Evolutionary conservation across 2,113 vertebrate species (phyloP), one percentile per base, ranked within the genome.

Genomic region (Clupea harengus): DNA sequence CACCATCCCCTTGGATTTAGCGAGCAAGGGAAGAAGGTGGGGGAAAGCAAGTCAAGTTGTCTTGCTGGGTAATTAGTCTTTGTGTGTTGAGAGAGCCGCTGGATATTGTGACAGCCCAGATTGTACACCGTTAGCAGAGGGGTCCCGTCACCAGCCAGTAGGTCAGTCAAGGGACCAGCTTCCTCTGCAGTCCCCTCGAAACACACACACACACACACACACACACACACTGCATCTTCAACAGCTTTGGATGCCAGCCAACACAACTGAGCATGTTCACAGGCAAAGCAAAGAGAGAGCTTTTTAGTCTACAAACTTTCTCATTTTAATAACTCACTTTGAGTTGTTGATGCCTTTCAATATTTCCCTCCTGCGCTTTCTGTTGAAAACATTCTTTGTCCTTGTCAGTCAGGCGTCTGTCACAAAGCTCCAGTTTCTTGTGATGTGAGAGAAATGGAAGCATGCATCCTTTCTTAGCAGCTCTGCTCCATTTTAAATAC

Each of bases 1-100:
- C 25, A 32, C 64, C 4, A 25, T 28, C 52, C 57, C 45, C 45
- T 45, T 9, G 75, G 49, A 28, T 83, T 44, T 17, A 44, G 10
- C 18, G 44, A 49, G n/a, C 18, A 6, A 49, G 13, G 17, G 46
- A 57, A 64, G 46, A 82, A 83, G 80, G 46, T 83, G 28, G 46
- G 28, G 28, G 67, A 83, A 84, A 32, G 67, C 45, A 84, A 85
- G 87, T 85, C 84, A 82, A 85, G 88, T 88, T 87, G 83, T 87
- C 86, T 87, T 45, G 39, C 85, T 87, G 87, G 81, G 88, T 89
- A 92, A 92, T 92, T 92, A 90, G 90, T 91, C 88, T 91, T 88
- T 45, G 46, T 86, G 82, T 85, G 86, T 81, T 18, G 84, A 86
- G 83, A 88, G 88, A 86, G 82, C 86, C 45, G 83, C 81, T 86